Percentiles rank a stretch among this genome's conserved stretches.
These are phyloP conservation scores for Drosophila miranda DNA, from an alignment of 1,140 invertebrate species.

Conservation along the genomic window DNA sequence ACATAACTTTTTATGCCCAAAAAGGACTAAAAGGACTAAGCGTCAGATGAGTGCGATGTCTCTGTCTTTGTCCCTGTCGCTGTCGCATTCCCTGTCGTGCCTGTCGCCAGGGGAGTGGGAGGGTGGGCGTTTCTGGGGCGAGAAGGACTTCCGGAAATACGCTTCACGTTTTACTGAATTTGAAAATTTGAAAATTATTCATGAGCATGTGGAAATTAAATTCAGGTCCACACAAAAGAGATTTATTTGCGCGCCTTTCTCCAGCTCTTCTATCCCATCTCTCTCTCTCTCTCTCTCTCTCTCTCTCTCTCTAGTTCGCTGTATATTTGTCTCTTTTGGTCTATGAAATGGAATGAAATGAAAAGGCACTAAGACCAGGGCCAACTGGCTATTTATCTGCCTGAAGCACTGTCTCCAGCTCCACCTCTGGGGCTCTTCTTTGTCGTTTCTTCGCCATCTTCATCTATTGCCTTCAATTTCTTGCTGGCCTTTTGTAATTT, in stretches of 20 bases:
- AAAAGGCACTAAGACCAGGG: constrained; percentile 51
- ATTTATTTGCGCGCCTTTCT: constrained; percentile 68
- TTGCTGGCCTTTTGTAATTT: constrained; percentile 27
- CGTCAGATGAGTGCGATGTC: constrained; percentile 33
- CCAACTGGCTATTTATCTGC: constrained; percentile 75
- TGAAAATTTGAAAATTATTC: constrained; percentile 81
- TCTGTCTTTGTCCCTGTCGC: constrained; percentile 12
- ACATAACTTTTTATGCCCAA: constrained; percentile 75
- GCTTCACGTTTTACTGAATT: constrained; percentile 79
- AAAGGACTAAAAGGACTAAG: constrained; percentile 57
- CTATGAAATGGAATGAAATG: constrained; percentile 65
- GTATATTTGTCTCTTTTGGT: constrained; percentile 25
- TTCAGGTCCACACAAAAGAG: constrained; percentile 80
- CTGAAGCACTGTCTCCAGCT: constrained; percentile 52
- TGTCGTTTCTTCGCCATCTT: constrained; percentile 11
- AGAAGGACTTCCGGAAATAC: constrained; percentile 58
- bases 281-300: neutral
- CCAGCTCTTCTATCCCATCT: neutral
- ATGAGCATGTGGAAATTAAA: constrained; percentile 81
- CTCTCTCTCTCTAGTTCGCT: neutral
- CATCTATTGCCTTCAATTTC: constrained; percentile 31
- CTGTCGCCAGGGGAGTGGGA: too few relatives aligned
- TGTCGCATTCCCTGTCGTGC: neutral
- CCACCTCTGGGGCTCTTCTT: constrained; percentile 33
- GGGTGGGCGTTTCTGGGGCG: neutral